Percentiles rank a stretch among this genome's conserved stretches.
Conservation (phyloP, 2,797 vertebrate species). For the Lates japonicus region DNA sequence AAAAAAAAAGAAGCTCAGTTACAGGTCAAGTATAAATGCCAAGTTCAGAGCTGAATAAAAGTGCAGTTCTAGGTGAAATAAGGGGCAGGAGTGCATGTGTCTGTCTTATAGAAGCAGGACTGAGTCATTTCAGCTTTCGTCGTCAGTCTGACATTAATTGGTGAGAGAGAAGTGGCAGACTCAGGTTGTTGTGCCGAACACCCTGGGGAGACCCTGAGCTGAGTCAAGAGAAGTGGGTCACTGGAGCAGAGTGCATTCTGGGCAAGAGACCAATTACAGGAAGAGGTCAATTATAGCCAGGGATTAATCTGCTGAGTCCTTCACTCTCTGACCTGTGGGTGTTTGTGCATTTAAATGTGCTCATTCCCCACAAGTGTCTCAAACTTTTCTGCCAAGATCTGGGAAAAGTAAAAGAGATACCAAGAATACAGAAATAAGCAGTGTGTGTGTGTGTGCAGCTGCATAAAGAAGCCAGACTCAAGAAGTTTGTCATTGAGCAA, state of each 20-base stretch:
- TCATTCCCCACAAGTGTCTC: too few relatives aligned
- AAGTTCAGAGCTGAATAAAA: neutral
- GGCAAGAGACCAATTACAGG: slow-evolving; percentile 13
- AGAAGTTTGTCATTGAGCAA: too few relatives aligned
- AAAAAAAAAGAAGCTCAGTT: too few relatives aligned
- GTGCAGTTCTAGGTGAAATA: neutral
- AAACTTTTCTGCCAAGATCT: neutral
- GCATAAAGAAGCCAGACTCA: too few relatives aligned
- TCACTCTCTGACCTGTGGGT: neutral
- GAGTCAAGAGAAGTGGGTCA: slow-evolving; percentile 25
- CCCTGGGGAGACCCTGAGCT: neutral
- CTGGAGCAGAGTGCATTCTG: slow-evolving; percentile 17
- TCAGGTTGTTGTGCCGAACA: neutral
- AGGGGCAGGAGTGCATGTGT: neutral
- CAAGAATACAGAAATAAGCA: neutral
- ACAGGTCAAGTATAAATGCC: neutral
- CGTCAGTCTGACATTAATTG: neutral
- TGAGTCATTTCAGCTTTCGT: neutral
- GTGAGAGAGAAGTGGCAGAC: neutral
- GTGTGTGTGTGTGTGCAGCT: neutral
- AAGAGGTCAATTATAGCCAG: slow-evolving; percentile 8
- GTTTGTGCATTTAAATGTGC: neutral
- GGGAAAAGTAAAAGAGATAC: neutral
- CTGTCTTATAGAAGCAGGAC: neutral
- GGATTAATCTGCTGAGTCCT: slow-evolving; percentile 3